These are phyloP conservation scores for Paralvinella palmiformis DNA, from an alignment of 1,140 invertebrate genomes.

Conservation along the genomic window DNA sequence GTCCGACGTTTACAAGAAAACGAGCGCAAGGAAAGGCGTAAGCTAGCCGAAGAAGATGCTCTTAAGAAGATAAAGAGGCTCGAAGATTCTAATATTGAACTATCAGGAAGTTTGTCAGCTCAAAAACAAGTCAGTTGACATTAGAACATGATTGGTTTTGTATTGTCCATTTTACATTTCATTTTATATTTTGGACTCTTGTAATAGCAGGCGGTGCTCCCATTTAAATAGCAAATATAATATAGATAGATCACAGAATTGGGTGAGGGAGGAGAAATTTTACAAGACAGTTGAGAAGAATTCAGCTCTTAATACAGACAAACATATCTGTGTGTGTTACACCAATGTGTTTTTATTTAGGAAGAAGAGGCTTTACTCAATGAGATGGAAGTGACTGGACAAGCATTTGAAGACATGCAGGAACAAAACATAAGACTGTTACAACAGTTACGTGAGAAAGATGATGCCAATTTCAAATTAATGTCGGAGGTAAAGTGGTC, in stretches of 20 bases:
- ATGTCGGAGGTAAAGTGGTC: conserved; percentile 88
- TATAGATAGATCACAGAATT: neutral
- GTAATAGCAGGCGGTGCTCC: neutral
- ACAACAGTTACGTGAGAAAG: conserved; percentile 93
- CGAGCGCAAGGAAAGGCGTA: conserved; percentile 81
- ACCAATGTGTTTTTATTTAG: conserved; percentile 43
- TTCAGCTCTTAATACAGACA: too few species aligned
- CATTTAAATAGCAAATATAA: neutral
- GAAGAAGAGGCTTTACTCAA: conserved; percentile 95
- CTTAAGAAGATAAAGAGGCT: conserved; percentile 89
- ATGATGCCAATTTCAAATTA: conserved; percentile 98
- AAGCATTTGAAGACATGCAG: conserved; percentile 99
- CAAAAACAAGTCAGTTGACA: conserved; percentile 74
- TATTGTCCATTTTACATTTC: too few species aligned
- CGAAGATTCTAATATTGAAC: conserved; percentile 69
- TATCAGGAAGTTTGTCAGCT: conserved; percentile 55
- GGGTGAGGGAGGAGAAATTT: too few species aligned
- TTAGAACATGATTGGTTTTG: too few species aligned
- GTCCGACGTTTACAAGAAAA: conserved; percentile 65
- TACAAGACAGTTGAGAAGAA: too few species aligned
- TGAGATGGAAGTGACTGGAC: conserved; percentile 98
- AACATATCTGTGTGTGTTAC: neutral
- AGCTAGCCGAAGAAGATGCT: conserved; percentile 90
- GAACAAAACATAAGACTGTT: conserved; percentile 95
- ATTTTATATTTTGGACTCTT: too few species aligned